These are phyloP conservation scores for Calypte anna DNA, from an alignment of 2,113 vertebrate species.

Conservation along the genomic window DNA sequence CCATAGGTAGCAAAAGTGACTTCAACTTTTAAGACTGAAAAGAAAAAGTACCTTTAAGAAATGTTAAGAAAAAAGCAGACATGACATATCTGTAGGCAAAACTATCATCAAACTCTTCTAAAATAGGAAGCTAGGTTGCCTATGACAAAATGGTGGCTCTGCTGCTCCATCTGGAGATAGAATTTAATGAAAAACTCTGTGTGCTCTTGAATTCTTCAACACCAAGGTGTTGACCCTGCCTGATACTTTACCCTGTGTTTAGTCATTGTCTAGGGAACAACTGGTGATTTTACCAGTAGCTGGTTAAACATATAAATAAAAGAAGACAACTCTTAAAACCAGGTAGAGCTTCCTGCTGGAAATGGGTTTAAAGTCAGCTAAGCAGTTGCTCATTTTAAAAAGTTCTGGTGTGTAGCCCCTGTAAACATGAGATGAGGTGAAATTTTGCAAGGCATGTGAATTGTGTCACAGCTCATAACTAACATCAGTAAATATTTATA, in stretches of 20 bases:
- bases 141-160: neutral
- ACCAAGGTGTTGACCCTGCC: neutral
- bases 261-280: neutral
- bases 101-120: neutral
- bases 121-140: neutral
- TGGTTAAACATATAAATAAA: neutral
- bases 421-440: neutral
- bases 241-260: neutral
- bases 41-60: neutral
- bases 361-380: neutral
- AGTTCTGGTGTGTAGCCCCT: neutral
- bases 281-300: neutral
- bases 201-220: neutral
- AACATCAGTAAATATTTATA: neutral
- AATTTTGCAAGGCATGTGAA: neutral
- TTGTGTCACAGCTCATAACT: neutral
- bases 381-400: neutral
- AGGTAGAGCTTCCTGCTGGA: neutral
- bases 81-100: neutral
- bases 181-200: neutral
- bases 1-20: neutral
- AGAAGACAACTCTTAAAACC: neutral
- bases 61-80: neutral
- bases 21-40: neutral
- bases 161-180: neutral